Evolutionary conservation across 2,113 vertebrate species (phyloP).

Genomic region (Pangasianodon gigas): DNA sequence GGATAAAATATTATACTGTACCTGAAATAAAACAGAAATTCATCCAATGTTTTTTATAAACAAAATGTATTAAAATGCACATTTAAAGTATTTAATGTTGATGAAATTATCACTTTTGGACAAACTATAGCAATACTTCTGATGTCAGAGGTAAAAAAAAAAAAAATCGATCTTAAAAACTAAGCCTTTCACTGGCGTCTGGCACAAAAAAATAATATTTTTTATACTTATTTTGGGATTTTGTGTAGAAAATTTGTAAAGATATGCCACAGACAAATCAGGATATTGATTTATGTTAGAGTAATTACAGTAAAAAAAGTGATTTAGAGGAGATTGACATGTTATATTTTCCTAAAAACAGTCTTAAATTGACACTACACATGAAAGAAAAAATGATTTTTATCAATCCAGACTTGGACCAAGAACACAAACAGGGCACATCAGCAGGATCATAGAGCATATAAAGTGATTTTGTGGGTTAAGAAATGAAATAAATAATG

Average conservation of each 20-base stretch:
- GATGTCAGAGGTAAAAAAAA: no score
- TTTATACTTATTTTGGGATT: neutral
- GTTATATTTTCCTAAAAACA: neutral
- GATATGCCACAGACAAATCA: neutral
- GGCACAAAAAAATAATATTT: neutral
- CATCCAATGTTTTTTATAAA: no score
- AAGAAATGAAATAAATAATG: neutral
- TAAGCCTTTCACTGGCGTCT: no score
- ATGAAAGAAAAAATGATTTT: neutral
- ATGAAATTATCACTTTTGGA: neutral
- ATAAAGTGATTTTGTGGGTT: neutral
- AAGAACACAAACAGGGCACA: neutral
- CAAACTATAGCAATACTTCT: no score
- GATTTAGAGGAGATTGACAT: neutral
- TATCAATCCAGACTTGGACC: neutral
- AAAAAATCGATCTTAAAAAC: no score
- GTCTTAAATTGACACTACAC: neutral
- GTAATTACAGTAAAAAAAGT: neutral
- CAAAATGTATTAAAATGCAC: neutral
- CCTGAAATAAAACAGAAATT: neutral
- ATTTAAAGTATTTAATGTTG: neutral
- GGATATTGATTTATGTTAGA: neutral
- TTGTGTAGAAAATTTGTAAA: neutral
- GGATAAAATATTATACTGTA: no score
- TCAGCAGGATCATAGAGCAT: neutral